Evolutionary conservation across 2,888 invertebrate genomes (phyloP).

Genomic region (Nomada ruficornis): DNA sequence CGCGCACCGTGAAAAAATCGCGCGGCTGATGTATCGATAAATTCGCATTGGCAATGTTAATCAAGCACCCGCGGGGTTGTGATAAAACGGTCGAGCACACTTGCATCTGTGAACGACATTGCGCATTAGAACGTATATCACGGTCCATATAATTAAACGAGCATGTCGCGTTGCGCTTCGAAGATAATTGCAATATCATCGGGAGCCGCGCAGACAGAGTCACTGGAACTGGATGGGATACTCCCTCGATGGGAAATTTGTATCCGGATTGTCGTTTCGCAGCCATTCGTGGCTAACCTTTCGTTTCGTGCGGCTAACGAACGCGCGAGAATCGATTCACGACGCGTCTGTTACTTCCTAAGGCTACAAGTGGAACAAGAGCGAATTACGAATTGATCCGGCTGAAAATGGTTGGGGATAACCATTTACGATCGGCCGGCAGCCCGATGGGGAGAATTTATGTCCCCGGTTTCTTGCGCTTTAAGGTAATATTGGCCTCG

Average conservation of each 20-base stretch:
- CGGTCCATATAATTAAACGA: neutral
- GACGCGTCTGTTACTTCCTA: slow-evolving; percentile 5
- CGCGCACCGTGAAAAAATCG: slow-evolving; percentile 39
- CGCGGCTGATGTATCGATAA: too few species aligned
- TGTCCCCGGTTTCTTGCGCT: slow-evolving; percentile 42
- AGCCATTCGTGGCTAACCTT: slow-evolving; percentile 33
- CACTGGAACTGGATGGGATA: neutral
- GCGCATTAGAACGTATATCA: slow-evolving; percentile 8
- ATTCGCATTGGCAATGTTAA: slow-evolving; percentile 20
- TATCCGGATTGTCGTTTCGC: slow-evolving; percentile 34
- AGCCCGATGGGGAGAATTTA: slow-evolving; percentile 45
- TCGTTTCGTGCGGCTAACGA: slow-evolving; percentile 7
- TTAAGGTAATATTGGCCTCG: slow-evolving; percentile 48
- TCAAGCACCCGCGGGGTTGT: slow-evolving; percentile 22
- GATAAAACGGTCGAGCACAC: neutral
- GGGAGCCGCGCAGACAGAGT: neutral
- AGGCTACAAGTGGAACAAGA: slow-evolving; percentile 49
- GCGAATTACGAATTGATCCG: slow-evolving; percentile 48
- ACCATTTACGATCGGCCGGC: slow-evolving; percentile 47
- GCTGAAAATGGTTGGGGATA: slow-evolving; percentile 41
- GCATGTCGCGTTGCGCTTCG: neutral
- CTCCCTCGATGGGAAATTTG: slow-evolving; percentile 44
- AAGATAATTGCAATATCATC: slow-evolving; percentile 28
- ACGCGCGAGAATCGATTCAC: slow-evolving; percentile 16
- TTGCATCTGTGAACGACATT: neutral